Conservation (phyloP, 2,888 invertebrate genomes). For the Aporophyla nigra region DNA sequence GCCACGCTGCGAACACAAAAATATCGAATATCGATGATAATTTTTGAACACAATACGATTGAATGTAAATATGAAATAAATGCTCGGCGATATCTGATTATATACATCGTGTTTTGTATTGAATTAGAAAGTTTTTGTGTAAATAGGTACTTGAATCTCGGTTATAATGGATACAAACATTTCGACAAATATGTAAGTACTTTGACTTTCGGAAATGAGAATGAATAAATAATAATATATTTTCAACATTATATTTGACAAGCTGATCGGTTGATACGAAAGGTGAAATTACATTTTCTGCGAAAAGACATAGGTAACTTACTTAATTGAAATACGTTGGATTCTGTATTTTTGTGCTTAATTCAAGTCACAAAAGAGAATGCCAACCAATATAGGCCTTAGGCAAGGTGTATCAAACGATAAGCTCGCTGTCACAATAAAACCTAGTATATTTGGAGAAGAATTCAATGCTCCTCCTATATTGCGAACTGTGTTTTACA, state of each 20-base stretch:
- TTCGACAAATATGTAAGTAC: conserved; percentile 18
- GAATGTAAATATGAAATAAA: conserved; percentile 31
- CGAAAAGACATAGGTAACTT: neutral
- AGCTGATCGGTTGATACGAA: conserved; percentile 7
- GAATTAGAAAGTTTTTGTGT: conserved; percentile 19
- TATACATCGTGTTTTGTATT: conserved; percentile 4
- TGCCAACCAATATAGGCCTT: neutral
- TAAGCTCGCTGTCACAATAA: neutral
- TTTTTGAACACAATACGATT: conserved; percentile 66
- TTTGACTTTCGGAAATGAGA: conserved; percentile 23
- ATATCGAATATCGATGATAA: conserved; percentile 73
- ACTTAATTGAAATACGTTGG: neutral
- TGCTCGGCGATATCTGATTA: conserved; percentile 22
- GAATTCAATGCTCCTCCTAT: neutral
- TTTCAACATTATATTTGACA: conserved; percentile 26
- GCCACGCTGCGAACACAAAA: conserved; percentile 75
- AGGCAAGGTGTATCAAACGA: neutral
- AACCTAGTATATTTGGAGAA: neutral
- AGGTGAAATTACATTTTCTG: conserved; percentile 31
- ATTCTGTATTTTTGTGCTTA: conserved; percentile 8
- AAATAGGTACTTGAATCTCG: neutral
- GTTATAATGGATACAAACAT: conserved; percentile 18
- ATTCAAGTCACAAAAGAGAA: too few relatives aligned
- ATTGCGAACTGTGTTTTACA: neutral
- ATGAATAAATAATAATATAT: conserved; percentile 24